phyloP scores from a whole-genome alignment of 1,140 invertebrate genomes.

The Pogonus chalceus region DNA sequence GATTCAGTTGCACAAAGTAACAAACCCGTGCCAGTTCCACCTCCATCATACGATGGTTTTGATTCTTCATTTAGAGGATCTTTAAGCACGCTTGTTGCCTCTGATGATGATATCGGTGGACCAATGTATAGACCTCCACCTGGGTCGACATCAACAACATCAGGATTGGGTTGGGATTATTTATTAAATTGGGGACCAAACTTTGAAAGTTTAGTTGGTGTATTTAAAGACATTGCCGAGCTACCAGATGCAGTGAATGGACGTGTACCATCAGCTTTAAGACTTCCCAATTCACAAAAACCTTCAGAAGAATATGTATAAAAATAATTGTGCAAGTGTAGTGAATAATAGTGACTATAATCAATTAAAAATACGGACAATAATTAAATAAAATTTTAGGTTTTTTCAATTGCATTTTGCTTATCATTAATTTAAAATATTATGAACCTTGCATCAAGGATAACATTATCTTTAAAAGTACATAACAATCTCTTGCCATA shows the following conservation, averaged over 20 bases:
- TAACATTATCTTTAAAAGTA: not conserved
- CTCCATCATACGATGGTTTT: conserved; percentile 79
- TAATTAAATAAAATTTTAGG: conserved; percentile 8
- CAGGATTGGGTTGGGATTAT: conserved; percentile 81
- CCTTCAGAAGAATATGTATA: conserved; percentile 73
- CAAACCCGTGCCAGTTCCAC: conserved; percentile 52
- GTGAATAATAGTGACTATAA: not conserved
- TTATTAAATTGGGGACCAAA: conserved; percentile 92
- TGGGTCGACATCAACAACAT: conserved; percentile 58
- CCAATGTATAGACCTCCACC: conserved; percentile 64
- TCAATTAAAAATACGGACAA: not conserved
- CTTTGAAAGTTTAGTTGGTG: conserved; percentile 87
- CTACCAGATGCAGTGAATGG: conserved; percentile 70
- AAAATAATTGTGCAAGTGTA: conserved; percentile 12
- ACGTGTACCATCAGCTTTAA: conserved; percentile 48
- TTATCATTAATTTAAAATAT: conserved; percentile 15
- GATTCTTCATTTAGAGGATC: conserved; percentile 90
- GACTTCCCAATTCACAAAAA: conserved; percentile 59
- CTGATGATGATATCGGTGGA: conserved; percentile 76
- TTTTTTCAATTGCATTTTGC: conserved; percentile 11
- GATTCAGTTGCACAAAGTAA: conserved; percentile 42
- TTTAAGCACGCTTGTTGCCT: conserved; percentile 82
- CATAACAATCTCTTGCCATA: conserved; percentile 3
- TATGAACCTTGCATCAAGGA: conserved; percentile 31
- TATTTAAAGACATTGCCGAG: conserved; percentile 93